A percentile compares a stretch with the other conserved stretches of the same genome.
These are phyloP conservation scores for Conomelus anceps DNA, from an alignment of 2,888 invertebrate genomes.

Conservation along the genomic window DNA sequence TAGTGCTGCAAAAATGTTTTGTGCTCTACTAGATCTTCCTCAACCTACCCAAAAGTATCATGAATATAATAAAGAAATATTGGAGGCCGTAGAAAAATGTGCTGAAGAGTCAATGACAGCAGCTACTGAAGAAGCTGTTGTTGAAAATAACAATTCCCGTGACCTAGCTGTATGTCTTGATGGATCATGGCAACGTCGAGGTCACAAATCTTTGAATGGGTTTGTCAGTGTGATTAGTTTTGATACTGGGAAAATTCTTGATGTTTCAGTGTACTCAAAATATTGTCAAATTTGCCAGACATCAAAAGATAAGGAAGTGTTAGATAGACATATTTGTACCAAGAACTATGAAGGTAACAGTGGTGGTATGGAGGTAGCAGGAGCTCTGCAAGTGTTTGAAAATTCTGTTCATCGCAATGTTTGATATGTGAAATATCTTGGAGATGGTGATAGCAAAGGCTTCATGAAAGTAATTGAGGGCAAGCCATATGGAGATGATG, in stretches of 20 bases:
- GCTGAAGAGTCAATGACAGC: too few species aligned
- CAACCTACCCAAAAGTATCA: not conserved
- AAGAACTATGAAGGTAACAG: too few species aligned
- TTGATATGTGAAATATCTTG: too few species aligned
- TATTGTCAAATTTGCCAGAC: constrained; percentile 1
- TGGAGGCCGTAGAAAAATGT: not conserved
- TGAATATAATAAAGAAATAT: not conserved
- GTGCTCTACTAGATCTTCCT: not conserved
- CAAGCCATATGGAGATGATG: not conserved
- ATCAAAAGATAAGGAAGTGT: not conserved
- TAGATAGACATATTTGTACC: not conserved
- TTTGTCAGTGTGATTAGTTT: constrained; percentile 1
- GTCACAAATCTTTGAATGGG: not conserved
- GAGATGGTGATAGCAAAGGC: too few species aligned
- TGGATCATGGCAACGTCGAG: not conserved
- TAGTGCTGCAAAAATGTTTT: not conserved
- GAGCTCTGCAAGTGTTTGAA: constrained; percentile 6
- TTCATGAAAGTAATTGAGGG: too few species aligned
- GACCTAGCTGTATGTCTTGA: constrained; percentile 1
- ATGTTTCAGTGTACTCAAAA: constrained; percentile 14
- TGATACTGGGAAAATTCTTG: constrained; percentile 4
- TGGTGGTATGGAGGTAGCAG: not conserved
- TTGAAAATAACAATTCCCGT: not conserved
- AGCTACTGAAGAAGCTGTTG: constrained; percentile 1
- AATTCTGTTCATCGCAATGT: too few species aligned